Conservation (phyloP, 2,113 vertebrate genomes). For the Daphoenositta chrysoptera region DNA sequence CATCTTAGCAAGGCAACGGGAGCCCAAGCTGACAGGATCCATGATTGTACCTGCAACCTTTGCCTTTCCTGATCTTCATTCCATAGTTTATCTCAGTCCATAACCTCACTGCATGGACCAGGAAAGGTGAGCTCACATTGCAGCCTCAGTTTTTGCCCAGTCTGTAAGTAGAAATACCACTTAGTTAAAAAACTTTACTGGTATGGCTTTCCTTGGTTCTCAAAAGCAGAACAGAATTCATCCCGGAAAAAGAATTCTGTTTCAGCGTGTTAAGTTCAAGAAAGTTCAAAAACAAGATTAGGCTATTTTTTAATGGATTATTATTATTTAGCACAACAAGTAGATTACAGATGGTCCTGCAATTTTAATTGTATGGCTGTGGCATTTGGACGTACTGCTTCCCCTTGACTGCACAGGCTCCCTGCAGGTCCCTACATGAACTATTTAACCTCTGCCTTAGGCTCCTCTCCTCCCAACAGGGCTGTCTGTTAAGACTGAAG, state of each 20-base stretch:
- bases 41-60: not conserved
- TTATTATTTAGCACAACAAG: not conserved
- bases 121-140: not conserved
- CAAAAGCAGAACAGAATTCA: not conserved
- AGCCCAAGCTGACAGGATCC: not conserved
- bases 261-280: accelerated
- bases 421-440: not conserved
- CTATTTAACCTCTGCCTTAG: not conserved
- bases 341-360: not conserved
- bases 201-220: not conserved
- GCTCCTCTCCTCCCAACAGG: not conserved
- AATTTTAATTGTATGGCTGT: not conserved
- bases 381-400: not conserved
- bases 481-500: not conserved
- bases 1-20: not conserved
- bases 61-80: not conserved
- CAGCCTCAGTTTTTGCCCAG: not conserved
- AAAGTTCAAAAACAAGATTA: not conserved
- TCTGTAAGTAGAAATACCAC: not conserved
- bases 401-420: not conserved
- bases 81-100: not conserved
- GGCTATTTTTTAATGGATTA: not conserved
- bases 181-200: not conserved
- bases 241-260: not conserved
- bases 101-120: accelerated